A percentile compares a stretch with the other conserved stretches of the same genome.
Evolutionary conservation across 2,797 vertebrate species (phyloP).

Genomic region (Dallia pectoralis): DNA sequence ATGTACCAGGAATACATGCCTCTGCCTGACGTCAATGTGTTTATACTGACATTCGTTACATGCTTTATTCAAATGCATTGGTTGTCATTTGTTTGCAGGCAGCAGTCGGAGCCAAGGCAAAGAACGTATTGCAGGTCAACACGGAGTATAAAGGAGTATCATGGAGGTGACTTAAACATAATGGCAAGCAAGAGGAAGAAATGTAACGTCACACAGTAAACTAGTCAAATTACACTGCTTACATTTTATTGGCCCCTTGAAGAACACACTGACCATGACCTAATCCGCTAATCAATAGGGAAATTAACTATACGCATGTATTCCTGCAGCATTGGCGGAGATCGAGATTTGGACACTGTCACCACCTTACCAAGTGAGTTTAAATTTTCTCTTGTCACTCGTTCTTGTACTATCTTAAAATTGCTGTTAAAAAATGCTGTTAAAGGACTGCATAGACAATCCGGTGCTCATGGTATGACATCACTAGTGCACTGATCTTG

Average conservation of each 20-base stretch:
- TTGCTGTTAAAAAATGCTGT: not conserved
- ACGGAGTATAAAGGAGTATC: slow-evolving; percentile 80
- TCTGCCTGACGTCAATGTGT: not conserved
- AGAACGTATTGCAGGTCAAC: slow-evolving; percentile 44
- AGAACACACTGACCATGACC: not conserved
- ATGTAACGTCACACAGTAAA: not conserved
- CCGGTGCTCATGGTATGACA: not conserved
- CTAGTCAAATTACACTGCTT: not conserved
- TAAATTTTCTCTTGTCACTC: not conserved
- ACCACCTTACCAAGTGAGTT: slow-evolving; percentile 88
- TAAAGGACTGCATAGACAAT: not conserved
- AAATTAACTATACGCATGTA: slow-evolving; percentile 8
- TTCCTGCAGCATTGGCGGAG: slow-evolving; percentile 82
- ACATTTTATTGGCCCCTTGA: not conserved
- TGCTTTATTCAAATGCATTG: not conserved
- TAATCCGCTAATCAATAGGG: not conserved
- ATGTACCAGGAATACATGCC: not conserved
- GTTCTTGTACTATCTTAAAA: not conserved
- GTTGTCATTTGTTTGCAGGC: slow-evolving; percentile 62
- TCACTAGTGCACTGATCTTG: not conserved
- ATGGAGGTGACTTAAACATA: slow-evolving; percentile 78
- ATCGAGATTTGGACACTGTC: slow-evolving; percentile 72
- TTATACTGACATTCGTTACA: not conserved
- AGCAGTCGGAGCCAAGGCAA: slow-evolving; percentile 74
- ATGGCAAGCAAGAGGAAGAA: no score